Base-by-base conservation (phyloP, 2,797 vertebrate genomes). In the Acanthopagrus latus region DNA sequence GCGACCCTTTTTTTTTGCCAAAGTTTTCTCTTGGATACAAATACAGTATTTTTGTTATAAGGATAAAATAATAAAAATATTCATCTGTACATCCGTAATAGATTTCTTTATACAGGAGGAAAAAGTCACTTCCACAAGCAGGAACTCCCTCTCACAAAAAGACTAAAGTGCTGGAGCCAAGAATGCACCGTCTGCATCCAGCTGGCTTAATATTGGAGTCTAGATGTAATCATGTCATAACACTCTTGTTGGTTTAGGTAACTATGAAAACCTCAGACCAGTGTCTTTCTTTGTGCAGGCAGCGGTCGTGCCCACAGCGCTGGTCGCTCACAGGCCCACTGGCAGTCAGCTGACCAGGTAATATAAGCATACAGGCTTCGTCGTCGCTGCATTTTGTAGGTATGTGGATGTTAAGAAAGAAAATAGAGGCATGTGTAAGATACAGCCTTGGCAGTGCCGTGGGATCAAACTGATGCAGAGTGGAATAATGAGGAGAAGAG, bases 131-230 rank as follows among this genome's bases (percentile, higher is more conserved):
- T 92, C 87, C 83, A 91, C 89, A 92, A 91, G 75, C 92, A 93
- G 86, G 78, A 94, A 91, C 78, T 92, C 83, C 82, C 82, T 88
- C 85, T 85, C 92, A 93, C 86, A 93, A 90, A 93, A 90, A 93
- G 87, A 94, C 82, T 93, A 94, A 95, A 95, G 94, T 95, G 94
- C 92, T 86, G 74, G 68, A 92, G 88, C 89, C 88, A 68, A 76
- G 84, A 84, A 88, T 84, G 86, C 83, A 83, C 38, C 1, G 46
- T 77, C 70, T 87, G 83, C 87, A 89, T 88, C 70, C 85, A 84
- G 81, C 82, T 86, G 88, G 87, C 81, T 78, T 79, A 67, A 86
- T 78, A 70, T 16, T 63, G 58, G 68, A 84, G 70, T 77, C 63
- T 64, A 64, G 48, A 58, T 82, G 65, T 74, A 59, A 66, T 80